phyloP scores from a whole-genome alignment of 2,888 invertebrate species.

The Crossocerus cetratus region DNA sequence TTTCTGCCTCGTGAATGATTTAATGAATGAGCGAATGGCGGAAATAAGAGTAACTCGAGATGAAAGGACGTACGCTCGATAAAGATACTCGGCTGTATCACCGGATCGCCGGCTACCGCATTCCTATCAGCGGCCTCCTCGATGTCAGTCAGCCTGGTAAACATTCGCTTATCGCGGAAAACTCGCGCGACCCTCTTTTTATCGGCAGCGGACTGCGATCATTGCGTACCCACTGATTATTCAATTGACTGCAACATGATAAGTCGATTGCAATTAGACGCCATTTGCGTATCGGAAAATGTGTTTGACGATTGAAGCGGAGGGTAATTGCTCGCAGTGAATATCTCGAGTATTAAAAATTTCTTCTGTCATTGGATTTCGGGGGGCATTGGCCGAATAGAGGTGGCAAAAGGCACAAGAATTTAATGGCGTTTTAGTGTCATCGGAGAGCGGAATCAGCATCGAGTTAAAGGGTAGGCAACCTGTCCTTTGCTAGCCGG shows the following conservation, averaged over 20 bases:
- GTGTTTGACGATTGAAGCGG: too few species aligned
- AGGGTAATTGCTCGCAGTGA: too few species aligned
- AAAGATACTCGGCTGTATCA: conserved; percentile 19
- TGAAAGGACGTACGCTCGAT: conserved; percentile 19
- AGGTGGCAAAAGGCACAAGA: too few species aligned
- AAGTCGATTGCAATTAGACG: background rate
- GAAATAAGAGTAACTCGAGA: conserved; percentile 16
- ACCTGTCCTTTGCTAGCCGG: too few species aligned
- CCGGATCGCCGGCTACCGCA: too few species aligned
- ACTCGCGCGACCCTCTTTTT: conserved; percentile 27
- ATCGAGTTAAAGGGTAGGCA: too few species aligned
- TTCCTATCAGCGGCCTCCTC: too few species aligned
- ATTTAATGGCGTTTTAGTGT: too few species aligned
- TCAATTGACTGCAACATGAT: background rate
- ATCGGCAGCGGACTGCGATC: background rate
- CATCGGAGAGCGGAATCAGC: too few species aligned
- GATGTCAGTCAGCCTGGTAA: too few species aligned
- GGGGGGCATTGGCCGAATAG: too few species aligned
- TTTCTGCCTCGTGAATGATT: conserved; percentile 12
- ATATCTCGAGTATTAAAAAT: background rate
- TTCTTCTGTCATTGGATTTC: background rate
- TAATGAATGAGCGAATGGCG: conserved; percentile 28
- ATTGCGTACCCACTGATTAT: too few species aligned
- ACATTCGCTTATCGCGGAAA: background rate
- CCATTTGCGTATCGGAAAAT: background rate